Conservation (phyloP, 2,888 invertebrate genomes). For the Drosophila niveifrons region DNA sequence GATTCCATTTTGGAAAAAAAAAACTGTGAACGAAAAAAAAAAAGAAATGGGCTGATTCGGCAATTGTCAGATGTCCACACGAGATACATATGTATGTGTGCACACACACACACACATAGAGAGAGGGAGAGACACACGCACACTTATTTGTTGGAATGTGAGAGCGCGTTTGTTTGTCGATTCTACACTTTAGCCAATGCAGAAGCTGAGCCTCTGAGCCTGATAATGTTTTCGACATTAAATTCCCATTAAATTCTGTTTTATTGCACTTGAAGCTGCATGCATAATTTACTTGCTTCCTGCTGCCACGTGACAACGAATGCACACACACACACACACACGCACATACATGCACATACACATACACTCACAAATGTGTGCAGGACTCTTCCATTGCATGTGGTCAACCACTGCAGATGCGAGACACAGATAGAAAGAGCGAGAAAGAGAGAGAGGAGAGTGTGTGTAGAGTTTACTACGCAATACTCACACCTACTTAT, state of each 20-base stretch:
- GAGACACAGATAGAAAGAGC: background rate
- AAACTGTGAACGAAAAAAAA: constrained; percentile 14
- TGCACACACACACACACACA: constrained; percentile 31
- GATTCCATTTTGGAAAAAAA: constrained; percentile 15
- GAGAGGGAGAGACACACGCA: background rate
- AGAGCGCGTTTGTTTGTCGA: constrained; percentile 44
- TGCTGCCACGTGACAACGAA: constrained; percentile 56
- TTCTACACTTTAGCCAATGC: constrained; percentile 47
- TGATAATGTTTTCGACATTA: constrained; percentile 76
- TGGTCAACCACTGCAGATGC: constrained; percentile 44
- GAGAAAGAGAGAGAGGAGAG: constrained; percentile 5
- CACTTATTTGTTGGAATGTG: constrained; percentile 46
- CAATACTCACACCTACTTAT: constrained; percentile 1
- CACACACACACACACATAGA: background rate
- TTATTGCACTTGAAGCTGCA: constrained; percentile 73
- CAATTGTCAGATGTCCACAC: constrained; percentile 54
- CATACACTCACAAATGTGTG: constrained; percentile 9
- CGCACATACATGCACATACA: background rate
- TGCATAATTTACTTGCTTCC: constrained; percentile 71
- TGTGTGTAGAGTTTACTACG: constrained; percentile 5
- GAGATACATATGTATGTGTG: background rate
- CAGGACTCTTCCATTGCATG: constrained; percentile 42
- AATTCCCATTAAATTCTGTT: constrained; percentile 76
- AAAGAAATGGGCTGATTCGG: constrained; percentile 53
- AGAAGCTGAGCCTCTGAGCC: constrained; percentile 47